Conservation (phyloP, 2,888 invertebrate species). For the Pristionchus arcanus region DNA sequence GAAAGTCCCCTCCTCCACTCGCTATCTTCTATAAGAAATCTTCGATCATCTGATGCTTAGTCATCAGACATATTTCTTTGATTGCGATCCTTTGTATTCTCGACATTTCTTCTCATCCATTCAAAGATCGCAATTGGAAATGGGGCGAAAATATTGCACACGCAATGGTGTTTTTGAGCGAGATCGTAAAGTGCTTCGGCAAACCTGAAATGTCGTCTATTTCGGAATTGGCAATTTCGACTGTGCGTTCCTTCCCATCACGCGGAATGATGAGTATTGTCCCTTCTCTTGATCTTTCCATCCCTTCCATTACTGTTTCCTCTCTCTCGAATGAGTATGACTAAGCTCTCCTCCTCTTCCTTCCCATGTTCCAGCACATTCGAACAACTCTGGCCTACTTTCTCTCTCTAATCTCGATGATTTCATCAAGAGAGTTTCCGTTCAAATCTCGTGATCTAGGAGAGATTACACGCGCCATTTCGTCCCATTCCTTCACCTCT, state of each 20-base stretch:
- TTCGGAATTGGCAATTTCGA: not conserved
- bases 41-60: not conserved
- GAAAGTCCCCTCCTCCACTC: not conserved
- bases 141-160: slow-evolving; percentile 8
- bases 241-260: not conserved
- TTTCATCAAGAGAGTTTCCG: slow-evolving; percentile 37
- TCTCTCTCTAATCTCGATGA: slow-evolving; percentile 40
- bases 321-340: not conserved
- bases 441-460: slow-evolving; percentile 1
- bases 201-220: slow-evolving; percentile 12
- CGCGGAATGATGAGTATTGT: not conserved
- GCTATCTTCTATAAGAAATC: not conserved
- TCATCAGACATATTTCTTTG: not conserved
- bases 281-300: slow-evolving; percentile 10
- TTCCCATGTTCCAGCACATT: slow-evolving; percentile 32
- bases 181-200: not conserved
- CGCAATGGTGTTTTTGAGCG: not conserved
- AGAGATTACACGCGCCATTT: slow-evolving; percentile 11
- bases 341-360: not conserved
- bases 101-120: not conserved
- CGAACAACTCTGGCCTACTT: slow-evolving; percentile 50
- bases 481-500: not conserved
- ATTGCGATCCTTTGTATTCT: not conserved
- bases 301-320: slow-evolving; percentile 36
- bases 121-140: not conserved